These are phyloP conservation scores for Ectobius pallidus DNA, from an alignment of 2,888 invertebrate species.

Conservation along the genomic window DNA sequence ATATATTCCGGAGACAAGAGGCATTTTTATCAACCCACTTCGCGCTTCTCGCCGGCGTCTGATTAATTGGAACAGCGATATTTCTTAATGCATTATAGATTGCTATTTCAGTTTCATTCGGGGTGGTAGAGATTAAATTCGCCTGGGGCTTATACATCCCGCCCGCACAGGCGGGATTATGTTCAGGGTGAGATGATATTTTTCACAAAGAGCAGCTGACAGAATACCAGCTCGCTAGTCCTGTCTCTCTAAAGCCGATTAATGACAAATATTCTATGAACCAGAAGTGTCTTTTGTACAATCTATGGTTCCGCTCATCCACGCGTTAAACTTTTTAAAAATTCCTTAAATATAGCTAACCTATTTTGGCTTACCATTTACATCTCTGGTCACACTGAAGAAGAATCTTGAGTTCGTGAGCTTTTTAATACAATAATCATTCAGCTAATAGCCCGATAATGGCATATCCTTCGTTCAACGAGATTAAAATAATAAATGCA, in stretches of 20 bases:
- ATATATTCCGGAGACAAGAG: background rate
- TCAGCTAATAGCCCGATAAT: no score
- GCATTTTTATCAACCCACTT: background rate
- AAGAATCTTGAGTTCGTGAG: no score
- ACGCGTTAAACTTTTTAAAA: no score
- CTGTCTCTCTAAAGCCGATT: constrained; percentile 7
- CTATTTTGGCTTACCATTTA: no score
- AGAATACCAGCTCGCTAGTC: no score
- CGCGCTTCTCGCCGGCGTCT: background rate
- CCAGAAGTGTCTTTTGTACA: background rate
- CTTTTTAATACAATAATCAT: no score
- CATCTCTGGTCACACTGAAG: no score
- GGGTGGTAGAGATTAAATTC: background rate
- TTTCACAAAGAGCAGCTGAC: constrained; percentile 3
- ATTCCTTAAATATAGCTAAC: no score
- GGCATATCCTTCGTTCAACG: no score
- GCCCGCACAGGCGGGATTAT: background rate
- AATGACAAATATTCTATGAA: background rate
- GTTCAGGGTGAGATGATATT: constrained; percentile 1
- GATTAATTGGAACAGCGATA: constrained; percentile 12
- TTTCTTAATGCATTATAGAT: constrained; percentile 16
- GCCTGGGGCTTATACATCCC: background rate
- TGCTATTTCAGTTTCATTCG: constrained; percentile 3
- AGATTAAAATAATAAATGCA: no score
- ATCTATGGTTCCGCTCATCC: no score